Base-by-base conservation (phyloP, 2,888 invertebrate species). In the Bruchidius siliquastri region DNA sequence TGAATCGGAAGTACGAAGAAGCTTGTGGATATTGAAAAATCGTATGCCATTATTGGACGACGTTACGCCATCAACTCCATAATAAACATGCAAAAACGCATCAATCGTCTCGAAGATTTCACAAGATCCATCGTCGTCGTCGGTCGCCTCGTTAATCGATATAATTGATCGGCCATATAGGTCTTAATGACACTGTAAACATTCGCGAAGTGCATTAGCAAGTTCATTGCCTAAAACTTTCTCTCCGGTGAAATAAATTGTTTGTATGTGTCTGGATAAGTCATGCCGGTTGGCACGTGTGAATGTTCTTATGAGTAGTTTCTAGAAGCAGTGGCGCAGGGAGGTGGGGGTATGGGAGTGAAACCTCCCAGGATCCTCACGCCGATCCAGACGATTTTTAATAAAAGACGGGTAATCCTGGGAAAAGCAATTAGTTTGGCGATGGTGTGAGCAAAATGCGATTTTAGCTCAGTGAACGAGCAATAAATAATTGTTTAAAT, bases 211-310 rank as follows among this genome's bases (percentile, higher is more conserved):
- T 67, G 72, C 72, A 73, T 74, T 73, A 73, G 72, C 77, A 78
- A 77, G 78, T 78, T 78, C 77, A 78, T 71, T 77, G 77, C 72
- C 76, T 49, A 76, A 76, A 30, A 78, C 78, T 78, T 77, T 78
- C 77, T 72, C 78, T 72, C 67, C 69, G 67, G 71, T 49, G 74
- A 72, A 71, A 71, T 66, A 71, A 72, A 71, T 49, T 49, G 49
- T 49, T 49, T 13, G 49, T 49, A 49, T 49, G 49, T 49, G 49
- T 49, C 49, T 3, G 18, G 3, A 8, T 30, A 3, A 3, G 30
- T 30, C 30, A n/a, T n/a, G 3, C 30, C 30, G 30, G 30, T 8
- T 3, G 30, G 49, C 18, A 49, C 49, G 49, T 13, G 49, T 13
- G 49, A 49, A 13, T 13, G 49, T 49, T 49, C 18, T 13, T 49